These are phyloP conservation scores for Rhipidura dahli DNA, from an alignment of 2,113 vertebrate genomes.

Conservation along the genomic window DNA sequence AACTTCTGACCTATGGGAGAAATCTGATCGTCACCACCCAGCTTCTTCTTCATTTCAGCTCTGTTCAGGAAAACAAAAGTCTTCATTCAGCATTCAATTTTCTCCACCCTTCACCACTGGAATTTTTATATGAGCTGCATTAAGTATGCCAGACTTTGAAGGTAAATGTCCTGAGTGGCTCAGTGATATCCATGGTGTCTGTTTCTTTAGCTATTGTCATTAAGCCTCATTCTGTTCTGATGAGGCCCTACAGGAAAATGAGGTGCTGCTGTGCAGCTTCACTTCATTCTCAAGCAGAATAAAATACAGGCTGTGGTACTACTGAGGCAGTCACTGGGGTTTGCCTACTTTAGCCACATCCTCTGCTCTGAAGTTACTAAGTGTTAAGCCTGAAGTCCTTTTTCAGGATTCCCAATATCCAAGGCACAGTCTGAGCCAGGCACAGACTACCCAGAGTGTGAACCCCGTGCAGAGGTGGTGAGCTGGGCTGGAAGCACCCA, in stretches of 20 bases:
- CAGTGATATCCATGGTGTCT: not conserved
- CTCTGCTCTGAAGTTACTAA: not conserved
- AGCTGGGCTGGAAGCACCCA: not conserved
- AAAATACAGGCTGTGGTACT: not conserved
- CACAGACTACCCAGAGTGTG: not conserved
- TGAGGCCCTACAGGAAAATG: not conserved
- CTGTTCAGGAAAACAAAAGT: slow-evolving; percentile 15
- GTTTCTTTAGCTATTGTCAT: not conserved
- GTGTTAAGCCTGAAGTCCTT: not conserved
- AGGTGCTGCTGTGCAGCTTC: not conserved
- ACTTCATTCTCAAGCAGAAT: not conserved
- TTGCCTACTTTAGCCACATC: not conserved
- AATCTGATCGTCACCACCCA: not conserved
- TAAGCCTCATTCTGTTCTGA: not conserved
- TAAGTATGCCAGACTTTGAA: not conserved
- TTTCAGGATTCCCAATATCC: not conserved
- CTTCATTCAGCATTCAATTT: slow-evolving; percentile 3
- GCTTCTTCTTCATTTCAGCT: slow-evolving; percentile 20
- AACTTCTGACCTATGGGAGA: slow-evolving; percentile 50
- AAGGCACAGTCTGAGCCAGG: not conserved
- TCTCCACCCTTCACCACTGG: not conserved
- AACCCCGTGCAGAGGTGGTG: accelerated
- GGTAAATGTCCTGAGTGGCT: not conserved
- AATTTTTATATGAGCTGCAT: slow-evolving; percentile 18
- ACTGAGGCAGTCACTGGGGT: not conserved